phyloP scores from a whole-genome alignment of 2,888 invertebrate species.

The Rhagonycha fulva region DNA sequence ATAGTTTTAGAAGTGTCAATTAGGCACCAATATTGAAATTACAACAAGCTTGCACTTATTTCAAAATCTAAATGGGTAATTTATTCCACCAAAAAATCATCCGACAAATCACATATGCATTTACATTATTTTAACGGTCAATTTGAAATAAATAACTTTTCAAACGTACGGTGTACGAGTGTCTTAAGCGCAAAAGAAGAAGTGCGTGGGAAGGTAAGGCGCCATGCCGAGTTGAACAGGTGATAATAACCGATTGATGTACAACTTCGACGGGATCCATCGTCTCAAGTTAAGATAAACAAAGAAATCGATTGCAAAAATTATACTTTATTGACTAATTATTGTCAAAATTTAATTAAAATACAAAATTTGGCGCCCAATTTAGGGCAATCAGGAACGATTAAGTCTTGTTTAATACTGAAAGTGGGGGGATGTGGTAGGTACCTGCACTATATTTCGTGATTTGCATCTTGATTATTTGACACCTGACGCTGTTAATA shows the following conservation, averaged over 20 bases:
- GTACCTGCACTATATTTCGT: background rate
- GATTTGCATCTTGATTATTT: background rate
- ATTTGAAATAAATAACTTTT: conserved; percentile 32
- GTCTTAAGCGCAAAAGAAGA: conserved; percentile 37
- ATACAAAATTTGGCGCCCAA: background rate
- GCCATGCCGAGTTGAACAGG: conserved; percentile 48
- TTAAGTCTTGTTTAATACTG: background rate
- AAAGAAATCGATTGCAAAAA: background rate
- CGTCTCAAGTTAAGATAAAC: conserved; percentile 27
- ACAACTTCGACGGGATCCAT: conserved; percentile 45
- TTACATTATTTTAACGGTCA: conserved; percentile 31
- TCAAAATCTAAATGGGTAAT: conserved; percentile 22
- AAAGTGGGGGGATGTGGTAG: background rate
- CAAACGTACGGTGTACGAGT: conserved; percentile 25
- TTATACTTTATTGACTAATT: background rate
- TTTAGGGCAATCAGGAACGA: background rate
- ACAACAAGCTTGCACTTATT: conserved; percentile 13
- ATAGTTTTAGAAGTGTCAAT: conserved; percentile 1
- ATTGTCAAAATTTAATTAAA: background rate
- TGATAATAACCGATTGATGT: conserved; percentile 50
- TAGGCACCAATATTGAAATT: background rate
- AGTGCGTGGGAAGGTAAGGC: conserved; percentile 48
- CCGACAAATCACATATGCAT: conserved; percentile 30
- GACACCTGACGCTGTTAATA: background rate
- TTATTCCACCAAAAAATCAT: conserved; percentile 24